phyloP scores from a whole-genome alignment of 2,113 vertebrate genomes.

The Chaetops frenatus region DNA sequence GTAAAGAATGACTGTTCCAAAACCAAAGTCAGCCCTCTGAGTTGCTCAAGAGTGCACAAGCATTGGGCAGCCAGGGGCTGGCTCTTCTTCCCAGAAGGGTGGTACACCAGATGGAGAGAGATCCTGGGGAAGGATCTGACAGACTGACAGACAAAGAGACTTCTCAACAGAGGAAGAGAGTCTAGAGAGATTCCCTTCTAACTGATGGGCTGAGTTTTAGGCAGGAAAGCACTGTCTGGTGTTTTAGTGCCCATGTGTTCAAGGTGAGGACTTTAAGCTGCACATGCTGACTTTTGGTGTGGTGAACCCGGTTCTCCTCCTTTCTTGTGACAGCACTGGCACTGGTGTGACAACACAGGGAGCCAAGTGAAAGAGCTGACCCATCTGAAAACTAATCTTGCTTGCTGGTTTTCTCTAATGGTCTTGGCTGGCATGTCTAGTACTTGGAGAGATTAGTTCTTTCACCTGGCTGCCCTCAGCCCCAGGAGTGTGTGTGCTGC shows the following conservation, averaged over 20 bases:
- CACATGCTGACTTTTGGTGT: accelerated
- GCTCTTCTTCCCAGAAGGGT: neutral
- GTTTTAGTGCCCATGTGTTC: accelerated
- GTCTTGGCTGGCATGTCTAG: neutral
- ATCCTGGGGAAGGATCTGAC: neutral
- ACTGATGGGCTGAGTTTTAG: neutral
- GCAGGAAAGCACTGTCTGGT: neutral
- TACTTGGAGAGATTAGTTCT: neutral
- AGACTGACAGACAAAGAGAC: neutral
- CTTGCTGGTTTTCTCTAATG: neutral
- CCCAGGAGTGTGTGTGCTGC: accelerated
- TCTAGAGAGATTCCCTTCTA: neutral
- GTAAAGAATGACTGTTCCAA: neutral
- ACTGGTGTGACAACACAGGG: neutral
- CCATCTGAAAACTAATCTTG: neutral
- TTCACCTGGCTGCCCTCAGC: neutral
- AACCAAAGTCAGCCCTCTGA: neutral
- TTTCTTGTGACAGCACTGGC: neutral
- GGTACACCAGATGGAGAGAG: neutral
- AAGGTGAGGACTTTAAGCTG: neutral
- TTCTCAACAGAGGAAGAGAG: neutral
- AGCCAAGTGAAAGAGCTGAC: neutral
- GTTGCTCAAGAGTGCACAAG: neutral
- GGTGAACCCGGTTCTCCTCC: neutral
- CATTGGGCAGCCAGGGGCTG: neutral